These are phyloP conservation scores for Opisthograptis luteolata DNA, from an alignment of 2,888 invertebrate genomes.

Conservation along the genomic window DNA sequence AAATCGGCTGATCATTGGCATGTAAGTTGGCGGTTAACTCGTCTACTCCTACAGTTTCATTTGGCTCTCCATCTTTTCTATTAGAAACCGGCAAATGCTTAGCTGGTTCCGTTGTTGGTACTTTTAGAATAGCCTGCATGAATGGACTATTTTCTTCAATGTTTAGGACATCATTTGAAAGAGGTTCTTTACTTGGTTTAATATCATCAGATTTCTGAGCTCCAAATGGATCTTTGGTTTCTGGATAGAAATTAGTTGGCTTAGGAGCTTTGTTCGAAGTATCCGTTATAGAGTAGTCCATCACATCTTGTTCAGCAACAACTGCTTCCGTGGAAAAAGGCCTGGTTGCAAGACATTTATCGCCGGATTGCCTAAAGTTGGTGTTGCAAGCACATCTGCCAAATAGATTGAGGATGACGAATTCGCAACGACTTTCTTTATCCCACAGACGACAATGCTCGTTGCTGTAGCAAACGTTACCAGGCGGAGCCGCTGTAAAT, in stretches of 20 bases:
- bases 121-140: slow-evolving; percentile 75
- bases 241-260: slow-evolving; percentile 43
- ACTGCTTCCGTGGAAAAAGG: slow-evolving; percentile 69
- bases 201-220: slow-evolving; percentile 51
- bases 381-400: slow-evolving; percentile 93
- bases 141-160: slow-evolving; percentile 73
- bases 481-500: slow-evolving; percentile 90
- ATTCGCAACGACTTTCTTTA: slow-evolving; percentile 93
- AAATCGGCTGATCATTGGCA: slow-evolving; percentile 78
- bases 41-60: slow-evolving; percentile 69
- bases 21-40: slow-evolving; percentile 78
- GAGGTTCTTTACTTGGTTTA: slow-evolving; percentile 67
- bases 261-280: slow-evolving; percentile 50
- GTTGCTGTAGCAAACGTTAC: slow-evolving; percentile 95
- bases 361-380: slow-evolving; percentile 86
- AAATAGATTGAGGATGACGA: slow-evolving; percentile 94
- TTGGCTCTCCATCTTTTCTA: slow-evolving; percentile 72
- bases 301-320: slow-evolving; percentile 64
- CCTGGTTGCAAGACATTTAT: slow-evolving; percentile 84
- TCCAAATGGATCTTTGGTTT: slow-evolving; percentile 32
- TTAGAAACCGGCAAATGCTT: slow-evolving; percentile 60
- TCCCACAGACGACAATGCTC: slow-evolving; percentile 94
- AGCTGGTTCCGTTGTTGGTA: slow-evolving; percentile 63
- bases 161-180: slow-evolving; percentile 65
- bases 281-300: slow-evolving; percentile 35